phyloP scores from a whole-genome alignment of 2,797 vertebrate genomes.

The Cyclopterus lumpus region DNA sequence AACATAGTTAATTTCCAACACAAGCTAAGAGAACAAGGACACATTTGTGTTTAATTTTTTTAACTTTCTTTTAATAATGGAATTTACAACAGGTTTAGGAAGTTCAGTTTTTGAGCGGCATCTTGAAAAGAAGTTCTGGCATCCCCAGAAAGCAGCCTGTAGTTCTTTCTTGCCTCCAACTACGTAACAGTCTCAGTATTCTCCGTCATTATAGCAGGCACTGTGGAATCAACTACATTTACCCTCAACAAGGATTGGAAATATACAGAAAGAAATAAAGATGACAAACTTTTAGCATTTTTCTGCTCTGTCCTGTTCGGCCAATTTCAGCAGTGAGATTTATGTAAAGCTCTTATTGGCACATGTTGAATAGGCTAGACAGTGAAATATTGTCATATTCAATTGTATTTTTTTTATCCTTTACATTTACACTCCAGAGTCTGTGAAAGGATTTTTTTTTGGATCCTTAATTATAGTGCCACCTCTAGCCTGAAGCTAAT shows the following conservation, averaged over 20 bases:
- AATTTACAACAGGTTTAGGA: too few relatives aligned
- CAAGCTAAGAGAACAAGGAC: too few relatives aligned
- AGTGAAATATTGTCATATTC: not conserved
- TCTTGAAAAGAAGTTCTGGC: too few relatives aligned
- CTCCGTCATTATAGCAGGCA: not conserved
- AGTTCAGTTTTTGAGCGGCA: too few relatives aligned
- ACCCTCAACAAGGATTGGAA: not conserved
- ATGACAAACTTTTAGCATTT: not conserved
- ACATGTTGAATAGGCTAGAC: not conserved
- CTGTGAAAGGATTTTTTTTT: not conserved
- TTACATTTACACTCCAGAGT: slow-evolving; percentile 7
- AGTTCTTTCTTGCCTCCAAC: too few relatives aligned
- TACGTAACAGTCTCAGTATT: not conserved
- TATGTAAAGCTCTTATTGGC: not conserved
- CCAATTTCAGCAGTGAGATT: not conserved
- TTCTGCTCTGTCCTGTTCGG: not conserved
- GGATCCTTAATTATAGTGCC: not conserved
- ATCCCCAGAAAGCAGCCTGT: too few relatives aligned
- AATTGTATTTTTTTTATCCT: not conserved
- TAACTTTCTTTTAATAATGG: too few relatives aligned
- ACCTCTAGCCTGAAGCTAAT: not conserved
- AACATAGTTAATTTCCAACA: too few relatives aligned
- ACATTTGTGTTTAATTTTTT: too few relatives aligned
- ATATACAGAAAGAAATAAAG: not conserved
- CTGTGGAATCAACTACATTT: not conserved